Evolutionary conservation across 2,113 vertebrate genomes (phyloP), one percentile per base, ranked within the genome.

Genomic region (Corydoras maculifer): DNA sequence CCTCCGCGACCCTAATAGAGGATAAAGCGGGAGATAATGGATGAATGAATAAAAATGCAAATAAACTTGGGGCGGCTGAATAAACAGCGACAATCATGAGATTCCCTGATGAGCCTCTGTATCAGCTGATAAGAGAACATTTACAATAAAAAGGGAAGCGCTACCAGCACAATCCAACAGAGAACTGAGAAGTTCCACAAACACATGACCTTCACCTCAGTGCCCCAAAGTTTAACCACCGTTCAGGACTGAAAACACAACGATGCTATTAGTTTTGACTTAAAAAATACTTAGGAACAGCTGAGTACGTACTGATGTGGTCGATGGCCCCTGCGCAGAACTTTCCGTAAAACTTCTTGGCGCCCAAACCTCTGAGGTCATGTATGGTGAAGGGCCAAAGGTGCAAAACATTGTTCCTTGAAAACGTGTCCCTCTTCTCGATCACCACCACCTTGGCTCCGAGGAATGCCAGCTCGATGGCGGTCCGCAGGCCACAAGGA

Each of bases 361-460:
- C 97, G 65, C 95, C 97, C 9, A 99, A 89, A 51, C 92, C 90
- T 11, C 94, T 88, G 50, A 99, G 92, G 80, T 99, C 97, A 0
- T 99, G 96, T 76, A 99, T 99, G 74, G 97, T 99, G 75, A 91
- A 98, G 0, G 97, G 97, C 97, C 97, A 99, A 25, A 99, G 92
- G 69, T 99, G 97, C 49, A 99, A 86, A 59, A 99, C 97, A 0
- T 99, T 99, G 86, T 99, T 94, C 71, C 97, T 91, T 2, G 97
- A 95, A 81, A 99, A 99, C 1, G 94, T 91, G 82, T 98, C 95
- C 63, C 96, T 86, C 85, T 99, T 99, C 81, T 99, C 97, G 9
- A 99, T 92, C 0, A 98, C 91, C 0, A 98, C 90, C 3, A 96
- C 97, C 80, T 96, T 98, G 86, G 93, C 92, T 50, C 97, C 96